Evolutionary conservation across 1,140 invertebrate species (phyloP).

Genomic region (Platorchestia sp.): DNA sequence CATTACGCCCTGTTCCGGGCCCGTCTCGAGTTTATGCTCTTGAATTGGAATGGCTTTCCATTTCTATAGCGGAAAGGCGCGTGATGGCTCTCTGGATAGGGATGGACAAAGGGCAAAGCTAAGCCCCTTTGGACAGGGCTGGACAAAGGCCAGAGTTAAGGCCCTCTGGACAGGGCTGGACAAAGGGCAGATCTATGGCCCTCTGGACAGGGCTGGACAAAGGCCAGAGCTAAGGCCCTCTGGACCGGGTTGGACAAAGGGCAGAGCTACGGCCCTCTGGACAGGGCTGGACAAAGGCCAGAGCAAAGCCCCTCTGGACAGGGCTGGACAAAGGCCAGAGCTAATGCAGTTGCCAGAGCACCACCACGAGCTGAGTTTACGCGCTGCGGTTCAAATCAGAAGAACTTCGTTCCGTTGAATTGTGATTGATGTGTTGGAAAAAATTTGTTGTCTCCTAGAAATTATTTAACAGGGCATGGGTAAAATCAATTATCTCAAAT

Average conservation of each 20-base stretch:
- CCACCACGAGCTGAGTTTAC: not conserved
- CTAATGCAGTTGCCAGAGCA: not conserved
- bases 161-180: not conserved
- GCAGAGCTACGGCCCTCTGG: not conserved
- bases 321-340: not conserved
- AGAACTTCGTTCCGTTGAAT: not conserved
- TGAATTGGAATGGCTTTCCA: constrained; percentile 35
- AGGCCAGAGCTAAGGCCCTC: not conserved
- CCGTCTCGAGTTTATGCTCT: constrained; percentile 32
- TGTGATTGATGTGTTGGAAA: not conserved
- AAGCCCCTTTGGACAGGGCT: not conserved
- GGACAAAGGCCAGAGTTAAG: not conserved
- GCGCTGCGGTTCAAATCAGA: not conserved
- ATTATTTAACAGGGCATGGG: not conserved
- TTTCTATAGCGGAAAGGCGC: constrained; percentile 31
- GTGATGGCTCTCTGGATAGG: not conserved
- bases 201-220: not conserved
- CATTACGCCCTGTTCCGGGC: constrained; percentile 38
- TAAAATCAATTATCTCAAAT: not conserved
- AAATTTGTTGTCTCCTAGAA: not conserved
- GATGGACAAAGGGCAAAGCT: not conserved
- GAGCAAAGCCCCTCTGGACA: not conserved
- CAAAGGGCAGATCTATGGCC: not conserved
- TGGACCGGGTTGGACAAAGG: not conserved
- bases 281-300: not conserved